Evolutionary conservation across 2,113 vertebrate species (phyloP).

Genomic region (Notarius lentiginosus): DNA sequence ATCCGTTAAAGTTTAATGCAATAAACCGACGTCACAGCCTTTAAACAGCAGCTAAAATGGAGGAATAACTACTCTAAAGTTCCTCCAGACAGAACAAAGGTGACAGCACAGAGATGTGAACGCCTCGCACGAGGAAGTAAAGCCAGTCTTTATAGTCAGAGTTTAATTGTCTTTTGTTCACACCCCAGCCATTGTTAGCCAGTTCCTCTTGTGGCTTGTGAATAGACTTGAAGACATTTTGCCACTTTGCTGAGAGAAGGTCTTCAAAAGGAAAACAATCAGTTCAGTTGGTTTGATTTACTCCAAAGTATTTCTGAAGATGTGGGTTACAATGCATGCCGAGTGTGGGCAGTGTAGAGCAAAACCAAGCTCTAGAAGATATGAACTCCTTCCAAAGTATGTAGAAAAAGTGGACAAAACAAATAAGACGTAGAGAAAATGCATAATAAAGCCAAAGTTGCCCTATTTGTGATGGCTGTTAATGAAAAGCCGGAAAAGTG

Average conservation of each 20-base stretch:
- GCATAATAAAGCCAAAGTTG: neutral
- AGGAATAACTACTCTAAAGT: neutral
- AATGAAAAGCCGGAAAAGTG: neutral
- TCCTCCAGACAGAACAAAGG: neutral
- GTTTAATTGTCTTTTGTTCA: neutral
- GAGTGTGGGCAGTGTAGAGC: neutral
- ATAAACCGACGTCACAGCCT: neutral
- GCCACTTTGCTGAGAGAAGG: neutral
- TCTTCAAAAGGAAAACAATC: neutral
- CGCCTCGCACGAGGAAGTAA: conserved; percentile 1
- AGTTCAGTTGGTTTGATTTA: neutral
- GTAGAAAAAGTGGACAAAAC: neutral
- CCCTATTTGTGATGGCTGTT: neutral
- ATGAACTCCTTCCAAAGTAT: neutral
- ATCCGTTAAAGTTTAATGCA: neutral
- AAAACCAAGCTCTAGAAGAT: neutral
- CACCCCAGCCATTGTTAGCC: neutral
- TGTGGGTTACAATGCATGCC: neutral
- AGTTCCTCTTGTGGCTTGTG: neutral
- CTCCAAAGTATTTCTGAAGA: neutral
- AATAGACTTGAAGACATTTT: neutral
- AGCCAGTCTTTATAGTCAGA: neutral
- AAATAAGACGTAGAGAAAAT: neutral
- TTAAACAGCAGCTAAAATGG: neutral
- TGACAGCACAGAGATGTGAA: conserved; percentile 16